A percentile compares a stretch with the other conserved stretches of the same genome.
These are phyloP conservation scores for Parnassius smintheus DNA, from an alignment of 2,888 invertebrate species.

Conservation along the genomic window DNA sequence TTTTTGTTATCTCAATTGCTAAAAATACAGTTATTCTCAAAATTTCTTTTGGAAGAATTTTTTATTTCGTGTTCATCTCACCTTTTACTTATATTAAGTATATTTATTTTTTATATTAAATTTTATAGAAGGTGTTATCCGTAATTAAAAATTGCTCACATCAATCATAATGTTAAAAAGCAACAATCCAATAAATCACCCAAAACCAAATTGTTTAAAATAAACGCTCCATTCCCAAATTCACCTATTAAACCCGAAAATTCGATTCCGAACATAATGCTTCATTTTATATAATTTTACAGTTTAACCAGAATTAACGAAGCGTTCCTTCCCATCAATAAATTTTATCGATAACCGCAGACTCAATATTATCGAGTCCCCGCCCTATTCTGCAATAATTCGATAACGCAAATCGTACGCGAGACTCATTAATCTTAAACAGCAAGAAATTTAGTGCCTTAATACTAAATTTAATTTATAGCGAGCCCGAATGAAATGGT, in stretches of 20 bases:
- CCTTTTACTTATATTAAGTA: too few relatives aligned
- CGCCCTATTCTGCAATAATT: constrained; percentile 45
- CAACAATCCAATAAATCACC: constrained; percentile 15
- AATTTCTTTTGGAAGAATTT: too few relatives aligned
- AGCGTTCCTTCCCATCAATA: constrained; percentile 32
- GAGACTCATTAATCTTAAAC: constrained; percentile 52
- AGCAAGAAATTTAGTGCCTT: constrained; percentile 49
- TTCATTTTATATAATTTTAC: constrained; percentile 27
- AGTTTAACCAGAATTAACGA: constrained; percentile 32
- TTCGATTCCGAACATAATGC: constrained; percentile 21
- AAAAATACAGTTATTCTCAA: too few relatives aligned
- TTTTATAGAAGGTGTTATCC: too few relatives aligned
- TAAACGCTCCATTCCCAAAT: constrained; percentile 17
- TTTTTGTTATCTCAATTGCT: too few relatives aligned
- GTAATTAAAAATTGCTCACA: too few relatives aligned
- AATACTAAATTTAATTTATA: constrained; percentile 28
- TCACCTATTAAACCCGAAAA: constrained; percentile 22
- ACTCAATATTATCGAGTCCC: constrained; percentile 32
- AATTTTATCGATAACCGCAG: constrained; percentile 37
- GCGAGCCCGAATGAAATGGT: constrained; percentile 6
- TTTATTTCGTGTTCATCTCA: too few relatives aligned
- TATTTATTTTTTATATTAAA: too few relatives aligned
- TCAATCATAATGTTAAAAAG: background rate
- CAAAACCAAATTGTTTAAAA: constrained; percentile 17
- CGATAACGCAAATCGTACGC: constrained; percentile 56